These are phyloP conservation scores for Polymixis lichenea DNA, from an alignment of 2,888 invertebrate species.

Conservation along the genomic window DNA sequence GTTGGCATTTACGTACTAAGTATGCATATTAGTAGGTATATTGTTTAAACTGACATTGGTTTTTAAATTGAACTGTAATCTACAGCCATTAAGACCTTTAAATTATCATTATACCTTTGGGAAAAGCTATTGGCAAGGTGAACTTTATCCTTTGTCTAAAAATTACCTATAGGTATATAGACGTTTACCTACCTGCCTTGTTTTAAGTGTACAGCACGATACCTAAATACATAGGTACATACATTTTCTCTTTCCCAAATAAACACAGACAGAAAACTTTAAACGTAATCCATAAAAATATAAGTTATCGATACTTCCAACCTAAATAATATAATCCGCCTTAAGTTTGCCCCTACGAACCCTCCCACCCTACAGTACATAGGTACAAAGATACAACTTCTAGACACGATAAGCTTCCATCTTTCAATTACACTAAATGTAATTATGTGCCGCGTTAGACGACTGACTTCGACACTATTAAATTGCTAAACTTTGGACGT, in stretches of 20 bases:
- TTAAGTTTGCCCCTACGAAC: slow-evolving; percentile 41
- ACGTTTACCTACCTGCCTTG: too few species aligned
- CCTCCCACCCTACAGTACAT: slow-evolving; percentile 36
- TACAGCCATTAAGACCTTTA: neutral
- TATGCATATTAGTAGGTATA: neutral
- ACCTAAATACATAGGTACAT: neutral
- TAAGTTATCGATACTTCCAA: slow-evolving; percentile 60
- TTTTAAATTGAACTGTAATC: neutral
- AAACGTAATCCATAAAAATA: slow-evolving; percentile 52
- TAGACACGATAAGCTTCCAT: slow-evolving; percentile 79
- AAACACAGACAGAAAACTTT: slow-evolving; percentile 59
- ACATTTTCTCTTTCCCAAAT: slow-evolving; percentile 16
- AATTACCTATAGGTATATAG: too few species aligned
- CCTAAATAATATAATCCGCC: slow-evolving; percentile 56
- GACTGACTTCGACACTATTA: slow-evolving; percentile 82
- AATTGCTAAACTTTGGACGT: slow-evolving; percentile 83
- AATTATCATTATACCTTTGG: neutral
- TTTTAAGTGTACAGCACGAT: neutral
- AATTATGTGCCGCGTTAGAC: slow-evolving; percentile 84
- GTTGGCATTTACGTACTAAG: neutral
- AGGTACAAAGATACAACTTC: slow-evolving; percentile 64
- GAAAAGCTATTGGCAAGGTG: too few species aligned
- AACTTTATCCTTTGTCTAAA: too few species aligned
- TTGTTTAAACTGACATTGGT: neutral
- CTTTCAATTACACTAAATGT: slow-evolving; percentile 85